These are phyloP conservation scores for Chloroceryle inda DNA, from an alignment of 2,797 vertebrate genomes.

Conservation along the genomic window DNA sequence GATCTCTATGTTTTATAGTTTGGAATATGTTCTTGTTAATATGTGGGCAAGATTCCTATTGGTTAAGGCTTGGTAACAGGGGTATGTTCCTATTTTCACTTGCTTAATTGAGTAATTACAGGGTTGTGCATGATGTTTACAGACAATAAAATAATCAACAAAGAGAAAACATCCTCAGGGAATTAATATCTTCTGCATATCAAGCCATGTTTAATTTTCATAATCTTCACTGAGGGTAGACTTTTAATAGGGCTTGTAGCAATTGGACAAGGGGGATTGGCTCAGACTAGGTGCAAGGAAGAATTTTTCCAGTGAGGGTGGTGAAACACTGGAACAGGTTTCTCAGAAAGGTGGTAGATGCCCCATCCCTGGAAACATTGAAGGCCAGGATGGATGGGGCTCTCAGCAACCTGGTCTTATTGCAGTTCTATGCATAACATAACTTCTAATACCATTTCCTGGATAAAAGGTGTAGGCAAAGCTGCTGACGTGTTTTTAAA, in stretches of 20 bases:
- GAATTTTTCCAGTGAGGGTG: background rate
- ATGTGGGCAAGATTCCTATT: slow-evolving; percentile 55
- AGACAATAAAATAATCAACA: slow-evolving; percentile 67
- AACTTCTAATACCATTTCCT: background rate
- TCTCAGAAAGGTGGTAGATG: background rate
- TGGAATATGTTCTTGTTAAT: slow-evolving; percentile 37
- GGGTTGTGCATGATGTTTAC: slow-evolving; percentile 45
- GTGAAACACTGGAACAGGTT: background rate
- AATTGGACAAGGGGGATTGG: background rate
- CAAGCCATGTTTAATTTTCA: background rate
- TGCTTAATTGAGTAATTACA: slow-evolving; percentile 55
- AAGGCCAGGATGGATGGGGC: fast-evolving
- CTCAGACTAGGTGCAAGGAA: background rate
- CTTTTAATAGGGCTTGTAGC: background rate
- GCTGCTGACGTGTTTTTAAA: background rate
- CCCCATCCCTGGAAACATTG: background rate
- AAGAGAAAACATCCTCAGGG: slow-evolving; percentile 30
- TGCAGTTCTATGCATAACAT: background rate
- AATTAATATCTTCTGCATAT: background rate
- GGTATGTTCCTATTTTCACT: slow-evolving; percentile 60
- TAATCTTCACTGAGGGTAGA: background rate
- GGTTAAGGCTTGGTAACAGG: slow-evolving; percentile 67
- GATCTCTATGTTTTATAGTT: slow-evolving; percentile 24
- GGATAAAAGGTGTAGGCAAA: background rate
- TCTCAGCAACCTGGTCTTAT: background rate